phyloP scores from a whole-genome alignment of 2,888 invertebrate species.

The Sphaerophoria rueppellii region DNA sequence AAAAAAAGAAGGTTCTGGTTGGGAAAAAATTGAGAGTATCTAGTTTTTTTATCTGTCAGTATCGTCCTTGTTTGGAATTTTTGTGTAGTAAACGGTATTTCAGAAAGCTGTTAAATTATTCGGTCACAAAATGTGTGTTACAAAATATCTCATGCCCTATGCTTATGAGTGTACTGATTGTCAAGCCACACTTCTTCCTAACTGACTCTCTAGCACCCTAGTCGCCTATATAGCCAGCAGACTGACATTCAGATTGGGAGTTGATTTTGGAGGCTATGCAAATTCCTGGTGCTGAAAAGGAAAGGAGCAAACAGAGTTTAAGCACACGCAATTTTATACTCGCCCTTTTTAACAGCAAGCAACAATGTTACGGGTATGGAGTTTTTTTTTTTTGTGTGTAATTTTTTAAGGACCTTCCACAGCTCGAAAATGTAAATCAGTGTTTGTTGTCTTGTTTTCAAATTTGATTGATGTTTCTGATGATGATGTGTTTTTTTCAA shows the following conservation, averaged over 20 bases:
- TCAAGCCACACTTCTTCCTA: conserved; percentile 15
- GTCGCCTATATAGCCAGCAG: conserved; percentile 27
- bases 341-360: conserved; percentile 51
- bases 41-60: not conserved
- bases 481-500: conserved; percentile 52
- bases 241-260: conserved; percentile 50
- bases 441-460: conserved; percentile 66
- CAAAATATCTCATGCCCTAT: conserved; percentile 62
- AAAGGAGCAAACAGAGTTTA: conserved; percentile 25
- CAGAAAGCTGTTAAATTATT: conserved; percentile 69
- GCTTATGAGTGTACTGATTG: conserved; percentile 43
- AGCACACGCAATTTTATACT: conserved; percentile 37
- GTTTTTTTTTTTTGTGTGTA: conserved; percentile 12
- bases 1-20: conserved; percentile 35
- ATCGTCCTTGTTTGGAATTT: conserved; percentile 37
- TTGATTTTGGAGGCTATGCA: conserved; percentile 41
- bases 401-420: conserved; percentile 41
- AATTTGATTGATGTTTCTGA: conserved; percentile 69
- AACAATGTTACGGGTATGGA: conserved; percentile 18
- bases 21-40: conserved; percentile 19
- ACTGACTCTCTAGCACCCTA: not conserved
- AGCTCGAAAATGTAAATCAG: conserved; percentile 66
- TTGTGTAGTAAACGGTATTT: conserved; percentile 61
- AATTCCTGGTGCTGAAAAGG: not conserved
- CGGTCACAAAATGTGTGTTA: conserved; percentile 72